A percentile compares a stretch with the other conserved stretches of the same genome.
Conservation (phyloP, 2,797 vertebrate genomes). For the Basileuterus tristriatus region DNA sequence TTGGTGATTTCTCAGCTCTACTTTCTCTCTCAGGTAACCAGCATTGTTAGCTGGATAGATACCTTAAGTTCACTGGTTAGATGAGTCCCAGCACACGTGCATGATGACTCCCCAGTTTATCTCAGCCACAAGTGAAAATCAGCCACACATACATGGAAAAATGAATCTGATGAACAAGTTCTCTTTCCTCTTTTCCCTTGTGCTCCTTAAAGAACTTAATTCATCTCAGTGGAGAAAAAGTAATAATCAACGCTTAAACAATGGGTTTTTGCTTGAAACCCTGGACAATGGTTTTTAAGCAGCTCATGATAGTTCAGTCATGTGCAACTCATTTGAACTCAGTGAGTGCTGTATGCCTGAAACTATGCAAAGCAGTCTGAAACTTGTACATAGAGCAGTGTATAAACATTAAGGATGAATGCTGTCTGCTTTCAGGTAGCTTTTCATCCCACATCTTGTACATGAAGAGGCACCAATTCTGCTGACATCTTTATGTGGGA, state of each 20-base stretch:
- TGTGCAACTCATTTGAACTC: neutral
- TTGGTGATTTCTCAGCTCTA: neutral
- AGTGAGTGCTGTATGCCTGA: neutral
- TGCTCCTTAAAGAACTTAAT: constrained; percentile 1
- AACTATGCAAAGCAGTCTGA: neutral
- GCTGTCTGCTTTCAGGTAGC: neutral
- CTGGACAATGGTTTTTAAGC: neutral
- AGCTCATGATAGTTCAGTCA: neutral
- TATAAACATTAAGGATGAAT: neutral
- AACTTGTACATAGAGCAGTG: neutral
- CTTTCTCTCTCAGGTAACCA: neutral
- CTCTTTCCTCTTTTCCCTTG: neutral
- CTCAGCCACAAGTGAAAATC: neutral
- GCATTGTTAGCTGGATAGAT: neutral
- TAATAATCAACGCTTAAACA: neutral
- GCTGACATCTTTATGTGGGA: neutral
- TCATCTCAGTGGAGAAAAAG: neutral
- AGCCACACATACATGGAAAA: neutral
- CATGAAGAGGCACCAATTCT: neutral
- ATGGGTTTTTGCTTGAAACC: neutral
- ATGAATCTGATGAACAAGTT: neutral
- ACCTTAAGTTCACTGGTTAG: neutral
- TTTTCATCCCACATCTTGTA: neutral
- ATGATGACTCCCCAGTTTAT: neutral
- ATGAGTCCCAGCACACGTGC: accelerated